Evolutionary conservation across 2,888 invertebrate species (phyloP), one percentile per base, ranked within the genome.

Genomic region (Heterodera filipjevi): DNA sequence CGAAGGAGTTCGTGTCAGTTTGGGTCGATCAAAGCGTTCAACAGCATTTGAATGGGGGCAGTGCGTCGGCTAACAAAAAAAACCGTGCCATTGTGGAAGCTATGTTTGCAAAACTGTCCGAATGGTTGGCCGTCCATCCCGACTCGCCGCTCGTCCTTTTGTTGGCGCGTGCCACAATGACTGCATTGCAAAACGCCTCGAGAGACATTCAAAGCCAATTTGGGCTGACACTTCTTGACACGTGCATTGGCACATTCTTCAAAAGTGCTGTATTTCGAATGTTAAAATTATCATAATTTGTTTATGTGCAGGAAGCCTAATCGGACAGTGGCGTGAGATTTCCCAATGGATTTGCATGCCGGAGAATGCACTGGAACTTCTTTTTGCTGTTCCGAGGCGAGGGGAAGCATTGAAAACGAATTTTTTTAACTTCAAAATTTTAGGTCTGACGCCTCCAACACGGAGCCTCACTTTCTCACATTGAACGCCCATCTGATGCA

Each of bases 161-260:
- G 19, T 72, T 85, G 32, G 19, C 84, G 30, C 71, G 49, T 39
- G 77, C 80, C 22, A 75, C 83, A 2, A 44, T 81, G 72, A 12
- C 19, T 3, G 70, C 78, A 16, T 68, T 85, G 75, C 76, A 66
- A n/a, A 77, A 71, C 33, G 46, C 80, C 16, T 30, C 78, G 30
- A 59, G 71, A 12, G 80, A 82, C 46, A 44, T 75, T 0, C 39
- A 75, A 30, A 22, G 68, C 49, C 78, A 53, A 78, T 76, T 78
- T 83, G 44, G 85, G 83, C 0, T 76, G 86, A 66, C 84, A 81
- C 72, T 84, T 86, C 76, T 88, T 66, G 87, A 88, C 64, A 82
- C 81, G 59, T 81, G 84, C 12, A 80, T 88, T 19, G 70, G 71
- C 6, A 80, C 83, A 0, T 88, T 87, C 72, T 88, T 88, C 76